Percentiles rank a stretch among this genome's conserved stretches.
These are phyloP conservation scores for Philereme vetulata DNA, from an alignment of 2,888 invertebrate species.

Conservation along the genomic window DNA sequence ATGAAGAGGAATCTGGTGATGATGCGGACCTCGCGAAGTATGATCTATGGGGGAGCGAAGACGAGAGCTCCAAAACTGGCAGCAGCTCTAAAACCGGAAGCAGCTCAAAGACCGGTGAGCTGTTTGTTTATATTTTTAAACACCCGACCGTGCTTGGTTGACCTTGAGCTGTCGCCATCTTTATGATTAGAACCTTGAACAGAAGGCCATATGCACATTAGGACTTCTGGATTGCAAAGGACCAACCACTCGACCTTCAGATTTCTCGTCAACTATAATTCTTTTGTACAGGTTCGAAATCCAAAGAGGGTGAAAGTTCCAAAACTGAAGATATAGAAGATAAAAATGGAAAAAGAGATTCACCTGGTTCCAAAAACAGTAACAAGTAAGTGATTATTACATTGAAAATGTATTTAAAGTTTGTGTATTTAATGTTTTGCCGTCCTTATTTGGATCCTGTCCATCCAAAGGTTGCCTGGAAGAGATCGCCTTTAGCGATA, in stretches of 20 bases:
- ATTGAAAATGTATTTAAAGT: too few relatives aligned
- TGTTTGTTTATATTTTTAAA: too few relatives aligned
- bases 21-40: slow-evolving; percentile 90
- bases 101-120: slow-evolving; percentile 21
- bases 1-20: slow-evolving; percentile 85
- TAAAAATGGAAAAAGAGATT: slow-evolving; percentile 59
- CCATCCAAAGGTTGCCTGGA: too few relatives aligned
- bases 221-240: too few relatives aligned
- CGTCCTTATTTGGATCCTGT: too few relatives aligned
- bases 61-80: slow-evolving; percentile 72
- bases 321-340: slow-evolving; percentile 56
- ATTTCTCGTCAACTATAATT: background rate
- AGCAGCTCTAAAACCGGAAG: slow-evolving; percentile 54
- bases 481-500: too few relatives aligned
- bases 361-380: slow-evolving; percentile 56
- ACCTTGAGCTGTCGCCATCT: too few relatives aligned
- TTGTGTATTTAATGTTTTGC: too few relatives aligned
- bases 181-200: too few relatives aligned
- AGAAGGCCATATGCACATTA: too few relatives aligned
- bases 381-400: slow-evolving; percentile 58
- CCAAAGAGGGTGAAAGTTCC: slow-evolving; percentile 58
- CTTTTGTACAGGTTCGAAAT: slow-evolving; percentile 53
- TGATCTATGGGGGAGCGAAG: slow-evolving; percentile 89
- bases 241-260: too few relatives aligned
- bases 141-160: too few relatives aligned